Evolutionary conservation across 2,113 vertebrate species (phyloP).

Genomic region (Brevimyrus niger): DNA sequence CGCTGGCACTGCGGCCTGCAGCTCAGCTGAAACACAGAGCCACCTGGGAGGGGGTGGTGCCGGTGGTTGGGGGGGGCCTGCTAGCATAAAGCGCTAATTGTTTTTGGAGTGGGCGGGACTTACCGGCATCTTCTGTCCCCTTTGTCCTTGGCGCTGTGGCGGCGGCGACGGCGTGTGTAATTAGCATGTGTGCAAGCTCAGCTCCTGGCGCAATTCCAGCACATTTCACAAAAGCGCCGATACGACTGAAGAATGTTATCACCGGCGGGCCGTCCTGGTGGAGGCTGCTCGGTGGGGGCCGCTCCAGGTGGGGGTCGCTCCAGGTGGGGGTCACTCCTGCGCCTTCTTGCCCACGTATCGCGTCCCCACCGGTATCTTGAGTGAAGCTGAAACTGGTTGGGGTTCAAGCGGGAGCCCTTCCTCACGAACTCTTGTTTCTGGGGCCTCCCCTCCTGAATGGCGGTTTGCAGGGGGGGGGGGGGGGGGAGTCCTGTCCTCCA

Average conservation of each 20-base stretch:
- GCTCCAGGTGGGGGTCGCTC: background rate
- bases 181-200: background rate
- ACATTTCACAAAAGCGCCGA: background rate
- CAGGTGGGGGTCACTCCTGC: background rate
- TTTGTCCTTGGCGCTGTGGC: background rate
- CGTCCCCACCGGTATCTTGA: background rate
- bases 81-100: background rate
- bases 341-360: background rate
- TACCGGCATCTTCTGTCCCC: background rate
- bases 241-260: slow-evolving; percentile 9
- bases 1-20: background rate
- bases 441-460: background rate
- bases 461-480: background rate
- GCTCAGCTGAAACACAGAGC: background rate
- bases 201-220: background rate
- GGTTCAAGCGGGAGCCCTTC: background rate
- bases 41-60: background rate
- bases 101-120: background rate
- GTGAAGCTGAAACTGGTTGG: background rate
- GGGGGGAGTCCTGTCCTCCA: background rate
- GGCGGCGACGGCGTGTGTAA: background rate
- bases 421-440: background rate
- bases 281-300: too few relatives aligned
- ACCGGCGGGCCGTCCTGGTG: background rate
- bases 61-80: background rate